phyloP scores from a whole-genome alignment of 37 sponge, comb jelly and placozoan species.

The Chondrosia reniformis region DNA sequence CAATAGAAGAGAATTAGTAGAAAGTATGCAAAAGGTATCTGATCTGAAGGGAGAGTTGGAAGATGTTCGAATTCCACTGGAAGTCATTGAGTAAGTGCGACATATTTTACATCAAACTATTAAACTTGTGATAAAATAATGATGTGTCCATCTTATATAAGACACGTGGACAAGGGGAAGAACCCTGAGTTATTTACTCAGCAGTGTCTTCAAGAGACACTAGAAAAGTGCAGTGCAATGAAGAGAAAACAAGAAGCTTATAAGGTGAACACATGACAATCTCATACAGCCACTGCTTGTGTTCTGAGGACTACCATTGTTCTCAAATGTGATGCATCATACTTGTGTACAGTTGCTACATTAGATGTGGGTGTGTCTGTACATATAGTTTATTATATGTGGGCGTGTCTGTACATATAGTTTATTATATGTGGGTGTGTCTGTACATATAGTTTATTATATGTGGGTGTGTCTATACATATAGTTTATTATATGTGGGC shows the following conservation, averaged over 20 bases:
- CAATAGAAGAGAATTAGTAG: neutral
- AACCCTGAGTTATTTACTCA: constrained; percentile 76
- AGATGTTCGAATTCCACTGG: constrained; percentile 58
- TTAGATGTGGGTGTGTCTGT: too few species aligned
- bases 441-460: too few species aligned
- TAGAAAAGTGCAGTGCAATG: constrained; percentile 22
- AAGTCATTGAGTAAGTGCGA: constrained; percentile 58
- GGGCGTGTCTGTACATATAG: too few species aligned
- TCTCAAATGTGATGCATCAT: too few species aligned
- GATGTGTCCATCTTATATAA: neutral
- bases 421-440: too few species aligned
- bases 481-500: too few species aligned
- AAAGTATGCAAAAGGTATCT: constrained; percentile 6
- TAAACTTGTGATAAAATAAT: neutral
- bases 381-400: too few species aligned
- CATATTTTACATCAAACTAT: neutral
- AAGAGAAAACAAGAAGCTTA: constrained; percentile 18
- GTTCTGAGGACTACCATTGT: too few species aligned
- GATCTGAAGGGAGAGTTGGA: constrained; percentile 27
- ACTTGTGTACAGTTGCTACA: too few species aligned
- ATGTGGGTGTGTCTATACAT: too few species aligned
- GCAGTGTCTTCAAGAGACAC: constrained; percentile 1
- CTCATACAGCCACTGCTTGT: too few species aligned
- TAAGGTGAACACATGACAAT: too few species aligned
- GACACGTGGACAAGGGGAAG: constrained; percentile 64